These are phyloP conservation scores for Chionoecetes opilio DNA, from an alignment of 1,140 invertebrate genomes.

Conservation along the genomic window DNA sequence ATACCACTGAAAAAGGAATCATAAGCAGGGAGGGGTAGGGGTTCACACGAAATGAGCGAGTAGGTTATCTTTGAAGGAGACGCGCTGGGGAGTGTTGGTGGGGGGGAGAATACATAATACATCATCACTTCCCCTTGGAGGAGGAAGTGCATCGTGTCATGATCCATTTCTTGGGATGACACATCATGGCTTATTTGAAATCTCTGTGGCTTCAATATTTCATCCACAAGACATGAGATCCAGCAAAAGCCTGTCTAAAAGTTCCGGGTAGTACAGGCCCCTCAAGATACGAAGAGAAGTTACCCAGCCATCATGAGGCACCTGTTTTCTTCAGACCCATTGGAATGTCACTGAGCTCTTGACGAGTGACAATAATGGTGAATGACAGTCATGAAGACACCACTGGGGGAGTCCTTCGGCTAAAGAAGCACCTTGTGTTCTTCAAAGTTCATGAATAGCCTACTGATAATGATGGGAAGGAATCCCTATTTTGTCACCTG, in stretches of 20 bases:
- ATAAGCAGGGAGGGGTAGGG: neutral
- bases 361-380: neutral
- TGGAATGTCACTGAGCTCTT: neutral
- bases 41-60: slow-evolving; percentile 39
- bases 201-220: neutral
- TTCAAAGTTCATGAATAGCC: neutral
- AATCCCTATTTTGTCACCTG: neutral
- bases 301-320: neutral
- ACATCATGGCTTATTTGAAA: neutral
- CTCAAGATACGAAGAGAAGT: neutral
- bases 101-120: slow-evolving; percentile 11
- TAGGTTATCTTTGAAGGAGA: slow-evolving; percentile 33
- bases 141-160: neutral
- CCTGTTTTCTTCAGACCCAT: neutral
- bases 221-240: neutral
- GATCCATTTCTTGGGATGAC: neutral
- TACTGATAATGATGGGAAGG: neutral
- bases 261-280: neutral
- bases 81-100: neutral
- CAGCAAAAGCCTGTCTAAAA: neutral
- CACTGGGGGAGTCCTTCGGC: neutral
- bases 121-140: neutral
- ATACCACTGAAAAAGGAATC: slow-evolving; percentile 31
- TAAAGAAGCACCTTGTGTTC: neutral
- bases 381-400: neutral